Base-by-base conservation (phyloP, 1,140 invertebrate genomes). In the Diprion similis region DNA sequence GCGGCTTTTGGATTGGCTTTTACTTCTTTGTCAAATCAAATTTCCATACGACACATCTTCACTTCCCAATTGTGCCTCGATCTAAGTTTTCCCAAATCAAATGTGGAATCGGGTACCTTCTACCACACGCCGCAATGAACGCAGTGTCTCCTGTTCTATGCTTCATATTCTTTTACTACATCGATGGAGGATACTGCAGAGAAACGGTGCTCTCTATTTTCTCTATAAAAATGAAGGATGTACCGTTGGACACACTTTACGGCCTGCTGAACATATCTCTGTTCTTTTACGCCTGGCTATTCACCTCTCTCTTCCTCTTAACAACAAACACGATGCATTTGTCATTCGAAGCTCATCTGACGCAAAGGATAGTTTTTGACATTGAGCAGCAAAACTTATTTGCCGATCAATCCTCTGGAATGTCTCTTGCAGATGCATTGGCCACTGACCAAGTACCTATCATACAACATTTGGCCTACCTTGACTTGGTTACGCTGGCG, bases 391-490 rank as follows among this genome's bases (percentile, higher is more conserved):
- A 75, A 37, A 73, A 65, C 18, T 65, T 70, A 6, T 79, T 78
- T 70, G 78, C 74, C 11, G 78, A 65, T 13, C 78, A 83, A 11
- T 73, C 72, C n/a, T 70, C 19, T 6, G 78, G 78, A 15, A 66
- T 90, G 1, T 88, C 87, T 1, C 75, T 93, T 18, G 82, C 89
- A 66, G 89, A 92, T 73, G 92, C 89, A 15, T 80, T 95, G 11
- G 84, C 87, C 1, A 85, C 86, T 68, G 82, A 78, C 51, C 90
- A 90, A 80, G 84, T 90, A 24, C 91, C 90, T 8, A 92, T 94
- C 48, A 89, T 94, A 66, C 92, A 92, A 79, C 92, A 93, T 80
- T 87, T 95, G 51, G 94, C 92, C 1, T 93, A 92, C 70, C 86
- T 92, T 48, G 94, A 94, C 83, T 86, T 95, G 6, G 89, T 90